These are phyloP conservation scores for human (Homo sapiens) DNA, from an alignment of 2,113 vertebrate species.

Conservation along the genomic window GRCh38 chr9:97662001-97662500, in stretches of 20 bases:
- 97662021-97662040: conserved; percentile 81
- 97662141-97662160: conserved; percentile 92
- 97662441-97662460: background rate
- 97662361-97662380: conserved; percentile 14
- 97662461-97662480: background rate
- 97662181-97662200: background rate
- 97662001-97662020: background rate
- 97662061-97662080: conserved; percentile 98
- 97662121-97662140: conserved; percentile 98
- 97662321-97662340: background rate
- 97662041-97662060: conserved; percentile 97
- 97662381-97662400: background rate
- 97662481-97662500: background rate
- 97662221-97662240: background rate
- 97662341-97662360: background rate
- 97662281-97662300: background rate
- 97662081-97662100: conserved; percentile 95
- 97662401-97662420: background rate
- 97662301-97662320: background rate
- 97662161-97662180: background rate
- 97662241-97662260: background rate
- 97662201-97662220: background rate
- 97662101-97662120: conserved; percentile 98
- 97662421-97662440: background rate
- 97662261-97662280: background rate